A percentile compares a stretch with the other conserved stretches of the same genome.
Evolutionary conservation across 2,888 invertebrate species (phyloP).

Genomic region (Hyalella azteca): DNA sequence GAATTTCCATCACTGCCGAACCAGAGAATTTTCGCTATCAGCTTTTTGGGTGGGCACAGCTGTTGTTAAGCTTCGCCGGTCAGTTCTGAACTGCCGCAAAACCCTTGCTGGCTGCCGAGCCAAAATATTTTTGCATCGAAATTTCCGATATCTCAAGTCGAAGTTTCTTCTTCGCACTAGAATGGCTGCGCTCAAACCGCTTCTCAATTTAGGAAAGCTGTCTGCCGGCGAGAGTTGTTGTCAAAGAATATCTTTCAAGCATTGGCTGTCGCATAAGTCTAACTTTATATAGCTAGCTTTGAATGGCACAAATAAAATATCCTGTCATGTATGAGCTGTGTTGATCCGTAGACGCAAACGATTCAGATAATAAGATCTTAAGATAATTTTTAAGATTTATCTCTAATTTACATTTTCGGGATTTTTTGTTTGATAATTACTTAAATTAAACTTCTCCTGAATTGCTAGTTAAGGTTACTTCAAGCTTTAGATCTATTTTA

Average conservation of each 20-base stretch:
- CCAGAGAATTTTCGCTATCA: slow-evolving; percentile 26
- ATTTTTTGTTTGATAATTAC: too few species aligned
- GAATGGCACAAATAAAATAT: too few species aligned
- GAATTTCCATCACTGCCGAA: slow-evolving; percentile 19
- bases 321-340: too few species aligned
- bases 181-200: slow-evolving; percentile 7
- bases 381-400: too few species aligned
- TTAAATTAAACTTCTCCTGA: too few species aligned
- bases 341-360: too few species aligned
- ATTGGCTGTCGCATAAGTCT: too few species aligned
- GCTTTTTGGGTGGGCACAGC: slow-evolving; percentile 16
- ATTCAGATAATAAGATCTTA: too few species aligned
- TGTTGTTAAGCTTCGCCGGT: slow-evolving; percentile 29
- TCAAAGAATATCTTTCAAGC: neutral
- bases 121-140: slow-evolving; percentile 33
- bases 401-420: too few species aligned
- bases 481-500: too few species aligned
- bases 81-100: slow-evolving; percentile 23
- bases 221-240: neutral
- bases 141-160: slow-evolving; percentile 16
- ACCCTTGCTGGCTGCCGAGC: neutral
- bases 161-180: neutral
- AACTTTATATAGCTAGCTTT: too few species aligned
- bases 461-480: too few species aligned
- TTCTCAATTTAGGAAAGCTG: slow-evolving; percentile 12